A percentile compares a stretch with the other conserved stretches of the same genome.
These are phyloP conservation scores for Philypnodon macrostomus DNA, from an alignment of 2,797 vertebrate genomes.

Conservation along the genomic window DNA sequence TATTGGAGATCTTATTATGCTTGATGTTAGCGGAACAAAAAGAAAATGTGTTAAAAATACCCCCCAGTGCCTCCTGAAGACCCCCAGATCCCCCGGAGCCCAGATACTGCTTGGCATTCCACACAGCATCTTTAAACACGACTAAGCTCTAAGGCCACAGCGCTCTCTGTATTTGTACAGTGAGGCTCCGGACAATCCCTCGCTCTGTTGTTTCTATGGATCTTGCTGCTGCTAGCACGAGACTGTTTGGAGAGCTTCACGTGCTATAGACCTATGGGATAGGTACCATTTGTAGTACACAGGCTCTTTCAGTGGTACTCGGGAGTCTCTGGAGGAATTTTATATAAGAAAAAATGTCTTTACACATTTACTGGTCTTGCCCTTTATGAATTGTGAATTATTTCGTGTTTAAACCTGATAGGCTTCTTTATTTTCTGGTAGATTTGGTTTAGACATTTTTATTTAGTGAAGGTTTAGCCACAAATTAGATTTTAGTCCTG, in stretches of 20 bases:
- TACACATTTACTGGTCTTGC: too few relatives aligned
- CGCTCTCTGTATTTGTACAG: slow-evolving; percentile 69
- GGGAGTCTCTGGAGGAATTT: too few relatives aligned
- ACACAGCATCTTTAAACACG: slow-evolving; percentile 73
- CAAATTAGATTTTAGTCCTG: too few relatives aligned
- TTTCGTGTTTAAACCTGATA: too few relatives aligned
- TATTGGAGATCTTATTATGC: slow-evolving; percentile 52
- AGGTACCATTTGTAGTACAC: too few relatives aligned
- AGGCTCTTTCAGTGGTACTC: too few relatives aligned
- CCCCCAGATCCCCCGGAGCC: slow-evolving; percentile 51
- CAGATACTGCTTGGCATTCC: slow-evolving; percentile 67
- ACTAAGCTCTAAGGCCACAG: slow-evolving; percentile 54
- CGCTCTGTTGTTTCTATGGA: slow-evolving; percentile 49
- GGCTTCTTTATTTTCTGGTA: too few relatives aligned
- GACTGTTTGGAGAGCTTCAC: slow-evolving; percentile 35
- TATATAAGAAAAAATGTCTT: too few relatives aligned
- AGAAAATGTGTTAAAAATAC: slow-evolving; percentile 37
- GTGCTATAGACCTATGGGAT: too few relatives aligned
- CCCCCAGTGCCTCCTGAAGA: slow-evolving; percentile 38
- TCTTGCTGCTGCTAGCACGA: slow-evolving; percentile 61
- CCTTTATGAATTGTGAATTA: too few relatives aligned
- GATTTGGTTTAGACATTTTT: too few relatives aligned
- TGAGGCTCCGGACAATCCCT: slow-evolving; percentile 40
- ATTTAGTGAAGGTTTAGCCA: too few relatives aligned
- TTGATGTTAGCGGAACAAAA: slow-evolving; percentile 53